Conservation (phyloP, 1,140 invertebrate genomes). For the Eriosoma lanigerum region DNA sequence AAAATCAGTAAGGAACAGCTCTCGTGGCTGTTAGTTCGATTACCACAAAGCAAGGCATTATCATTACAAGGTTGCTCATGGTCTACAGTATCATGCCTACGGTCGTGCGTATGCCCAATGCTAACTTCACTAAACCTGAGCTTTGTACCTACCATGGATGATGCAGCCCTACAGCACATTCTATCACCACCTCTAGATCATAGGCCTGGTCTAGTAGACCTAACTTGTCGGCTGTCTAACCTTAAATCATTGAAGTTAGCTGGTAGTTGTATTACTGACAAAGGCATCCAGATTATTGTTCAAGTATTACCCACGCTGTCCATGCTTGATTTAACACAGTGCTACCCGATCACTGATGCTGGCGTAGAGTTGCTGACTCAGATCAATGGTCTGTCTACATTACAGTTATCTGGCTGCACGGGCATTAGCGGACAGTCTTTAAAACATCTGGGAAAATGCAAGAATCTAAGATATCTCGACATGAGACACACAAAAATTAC, state of each 20-base stretch:
- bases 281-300: background rate
- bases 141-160: slow-evolving; percentile 37
- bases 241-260: slow-evolving; percentile 37
- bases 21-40: slow-evolving; percentile 14
- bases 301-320: slow-evolving; percentile 10
- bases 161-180: slow-evolving; percentile 13
- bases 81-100: slow-evolving; percentile 19
- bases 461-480: slow-evolving; percentile 7
- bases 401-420: slow-evolving; percentile 31
- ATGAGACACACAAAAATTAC: slow-evolving; percentile 17
- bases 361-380: slow-evolving; percentile 18
- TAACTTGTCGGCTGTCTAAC: slow-evolving; percentile 27
- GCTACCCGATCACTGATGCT: slow-evolving; percentile 14
- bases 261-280: slow-evolving; percentile 6
- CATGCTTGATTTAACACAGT: slow-evolving; percentile 26
- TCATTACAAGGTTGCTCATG: slow-evolving; percentile 37
- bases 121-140: slow-evolving; percentile 23
- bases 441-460: slow-evolving; percentile 19
- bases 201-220: slow-evolving; percentile 15
- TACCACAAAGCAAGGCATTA: slow-evolving; percentile 34
- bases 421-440: slow-evolving; percentile 20
- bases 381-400: slow-evolving; percentile 10
- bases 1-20: slow-evolving; percentile 39
- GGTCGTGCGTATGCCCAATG: slow-evolving; percentile 34
- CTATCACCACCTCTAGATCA: slow-evolving; percentile 22